These are phyloP conservation scores for Teinopalpus imperialis DNA, from an alignment of 2,888 invertebrate genomes.

Conservation along the genomic window DNA sequence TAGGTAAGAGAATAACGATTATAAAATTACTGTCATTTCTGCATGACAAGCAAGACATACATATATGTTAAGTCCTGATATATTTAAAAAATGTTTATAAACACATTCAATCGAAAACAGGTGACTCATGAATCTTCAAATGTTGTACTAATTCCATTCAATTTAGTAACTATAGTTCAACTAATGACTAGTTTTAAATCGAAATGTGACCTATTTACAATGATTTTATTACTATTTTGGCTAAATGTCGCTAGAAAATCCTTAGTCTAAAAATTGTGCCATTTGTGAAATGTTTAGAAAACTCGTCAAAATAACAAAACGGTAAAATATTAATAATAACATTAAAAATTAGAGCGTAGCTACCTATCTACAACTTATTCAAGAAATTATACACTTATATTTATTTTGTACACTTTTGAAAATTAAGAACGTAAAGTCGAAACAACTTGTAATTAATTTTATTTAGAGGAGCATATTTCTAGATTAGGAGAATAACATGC, in stretches of 20 bases:
- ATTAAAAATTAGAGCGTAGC: conserved; percentile 22
- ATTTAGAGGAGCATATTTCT: conserved; percentile 42
- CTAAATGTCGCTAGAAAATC: conserved; percentile 76
- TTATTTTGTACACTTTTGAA: conserved; percentile 73
- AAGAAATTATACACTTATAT: conserved; percentile 54
- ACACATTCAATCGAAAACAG: too few relatives aligned
- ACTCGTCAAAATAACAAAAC: conserved; percentile 17
- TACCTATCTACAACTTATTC: conserved; percentile 63
- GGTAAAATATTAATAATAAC: conserved; percentile 18
- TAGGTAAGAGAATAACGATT: too few relatives aligned
- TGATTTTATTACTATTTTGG: conserved; percentile 75
- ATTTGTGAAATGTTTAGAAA: conserved; percentile 53
- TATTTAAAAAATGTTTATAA: too few relatives aligned
- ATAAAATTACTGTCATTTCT: too few relatives aligned
- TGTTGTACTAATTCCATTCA: conserved; percentile 67
- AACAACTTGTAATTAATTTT: conserved; percentile 52
- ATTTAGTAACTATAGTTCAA: conserved; percentile 58
- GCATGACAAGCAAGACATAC: too few relatives aligned
- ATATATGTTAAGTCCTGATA: too few relatives aligned
- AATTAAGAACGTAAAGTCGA: conserved; percentile 55
- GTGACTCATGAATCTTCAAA: conserved; percentile 61
- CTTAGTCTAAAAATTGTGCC: conserved; percentile 76
- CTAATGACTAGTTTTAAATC: conserved; percentile 58
- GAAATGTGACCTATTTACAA: conserved; percentile 74
- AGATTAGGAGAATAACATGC: conserved; percentile 36